Conservation (phyloP, 2,888 invertebrate genomes). For the Frankliniella intonsa region DNA sequence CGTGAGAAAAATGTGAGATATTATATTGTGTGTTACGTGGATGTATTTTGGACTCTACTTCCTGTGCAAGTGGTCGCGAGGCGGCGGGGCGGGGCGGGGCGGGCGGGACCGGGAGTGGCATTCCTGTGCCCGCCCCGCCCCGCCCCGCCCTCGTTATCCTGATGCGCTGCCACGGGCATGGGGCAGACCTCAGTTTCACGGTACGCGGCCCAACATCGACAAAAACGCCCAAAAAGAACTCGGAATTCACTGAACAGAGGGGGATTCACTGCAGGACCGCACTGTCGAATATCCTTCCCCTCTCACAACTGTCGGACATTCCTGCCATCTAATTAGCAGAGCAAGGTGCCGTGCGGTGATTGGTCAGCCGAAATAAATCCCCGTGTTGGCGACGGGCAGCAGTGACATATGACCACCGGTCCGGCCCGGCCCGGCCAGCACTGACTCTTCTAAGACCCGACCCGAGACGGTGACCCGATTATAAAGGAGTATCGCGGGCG, state of each 20-base stretch:
- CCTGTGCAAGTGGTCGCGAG: too few relatives aligned
- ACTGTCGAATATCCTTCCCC: background rate
- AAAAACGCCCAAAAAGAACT: background rate
- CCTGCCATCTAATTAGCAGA: slow-evolving; percentile 6
- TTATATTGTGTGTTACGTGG: too few relatives aligned
- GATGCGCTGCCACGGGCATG: background rate
- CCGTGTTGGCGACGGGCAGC: background rate
- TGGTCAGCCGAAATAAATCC: background rate
- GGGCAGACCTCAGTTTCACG: too few relatives aligned
- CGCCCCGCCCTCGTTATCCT: background rate
- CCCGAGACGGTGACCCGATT: too few relatives aligned
- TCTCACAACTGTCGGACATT: background rate
- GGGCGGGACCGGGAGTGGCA: too few relatives aligned
- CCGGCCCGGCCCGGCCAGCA: too few relatives aligned
- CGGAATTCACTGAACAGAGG: background rate
- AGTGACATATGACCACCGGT: background rate
- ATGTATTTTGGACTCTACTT: too few relatives aligned
- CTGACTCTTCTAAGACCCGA: too few relatives aligned
- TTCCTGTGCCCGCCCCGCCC: background rate
- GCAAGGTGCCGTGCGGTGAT: background rate
- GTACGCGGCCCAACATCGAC: background rate
- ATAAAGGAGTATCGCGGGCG: too few relatives aligned
- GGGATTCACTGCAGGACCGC: background rate
- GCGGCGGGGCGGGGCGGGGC: too few relatives aligned
- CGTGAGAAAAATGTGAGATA: too few relatives aligned